Base-by-base conservation (phyloP, 1,140 invertebrate genomes). In the Parasteatoda tepidariorum region DNA sequence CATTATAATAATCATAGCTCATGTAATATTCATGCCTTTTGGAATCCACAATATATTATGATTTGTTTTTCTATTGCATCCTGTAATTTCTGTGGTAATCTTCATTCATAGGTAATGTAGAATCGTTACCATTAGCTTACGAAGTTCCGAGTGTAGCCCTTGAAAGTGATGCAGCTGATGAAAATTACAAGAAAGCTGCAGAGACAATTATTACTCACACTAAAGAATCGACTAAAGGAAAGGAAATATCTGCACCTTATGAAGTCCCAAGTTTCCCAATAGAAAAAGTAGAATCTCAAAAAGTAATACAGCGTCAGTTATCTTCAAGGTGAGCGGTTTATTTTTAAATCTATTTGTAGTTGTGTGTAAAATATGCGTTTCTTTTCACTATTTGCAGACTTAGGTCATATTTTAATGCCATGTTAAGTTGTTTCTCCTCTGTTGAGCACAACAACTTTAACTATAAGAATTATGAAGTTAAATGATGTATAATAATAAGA, bases 251-350 rank as follows among this genome's bases (percentile, higher is more conserved):
- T 15, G 95, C 96, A 5, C 95, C 96, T 0, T 98, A 97, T 88
- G 96, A 98, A 90, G 95, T 98, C 15, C 96, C 96, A 0, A 95
- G 97, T 89, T 98, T 98, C 89, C 97, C 97, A 0, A 99, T 99
- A 86, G 97, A 98, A 88, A 95, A 98, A 88, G 96, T 96, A 71
- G 96, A 98, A 68, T 83, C 89, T 96, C 95, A 89, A 96, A 97
- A 96, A 6, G 93, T 95, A 31, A 94, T 97, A 81, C 96, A 98
- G 87, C 90, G 95, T n/a, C 95, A 97, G 87, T 91, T 98, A 5
- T 97, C 95, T 87, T 93, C 93, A 83, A 95, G 94, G 95, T 97
- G 90, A 11, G 92, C 92, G 67, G n/a, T n/a, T n/a, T n/a, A n/a
- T n/a, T n/a, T n/a, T n/a, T n/a, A n/a, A n/a, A n/a, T n/a, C n/a